These are phyloP conservation scores for Scotopteryx bipunctaria DNA, from an alignment of 2,888 invertebrate genomes.

Conservation along the genomic window DNA sequence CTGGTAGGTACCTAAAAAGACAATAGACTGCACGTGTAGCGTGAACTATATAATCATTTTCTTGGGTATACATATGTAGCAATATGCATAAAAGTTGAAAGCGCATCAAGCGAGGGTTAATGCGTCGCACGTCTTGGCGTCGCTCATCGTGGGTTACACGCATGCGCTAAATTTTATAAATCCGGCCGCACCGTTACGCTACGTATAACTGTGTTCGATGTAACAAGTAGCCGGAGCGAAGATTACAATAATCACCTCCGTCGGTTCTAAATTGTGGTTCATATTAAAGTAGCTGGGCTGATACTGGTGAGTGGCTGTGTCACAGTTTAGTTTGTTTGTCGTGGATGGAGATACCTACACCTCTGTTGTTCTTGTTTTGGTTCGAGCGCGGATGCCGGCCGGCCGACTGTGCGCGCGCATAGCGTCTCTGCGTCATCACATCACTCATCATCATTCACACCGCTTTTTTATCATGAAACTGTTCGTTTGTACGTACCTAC, in stretches of 20 bases:
- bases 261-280: conserved; percentile 35
- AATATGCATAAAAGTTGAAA: conserved; percentile 24
- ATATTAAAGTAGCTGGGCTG: conserved; percentile 33
- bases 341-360: background rate
- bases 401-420: conserved; percentile 33
- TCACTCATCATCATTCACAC: conserved; percentile 25
- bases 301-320: conserved; percentile 6
- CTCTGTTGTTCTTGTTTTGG: conserved; percentile 33
- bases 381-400: conserved; percentile 33
- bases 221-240: conserved; percentile 50
- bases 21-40: conserved; percentile 47
- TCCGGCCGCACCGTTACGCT: conserved; percentile 54
- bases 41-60: conserved; percentile 13
- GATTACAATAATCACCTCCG: conserved; percentile 52
- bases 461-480: conserved; percentile 44
- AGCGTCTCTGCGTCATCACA: conserved; percentile 38
- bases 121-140: conserved; percentile 45
- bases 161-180: conserved; percentile 54
- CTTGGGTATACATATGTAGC: conserved; percentile 9
- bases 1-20: conserved; percentile 46
- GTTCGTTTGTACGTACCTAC: conserved; percentile 35
- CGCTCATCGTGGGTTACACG: conserved; percentile 42
- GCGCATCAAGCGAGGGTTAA: conserved; percentile 32
- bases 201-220: conserved; percentile 44
- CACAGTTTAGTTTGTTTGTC: conserved; percentile 6